A percentile compares a stretch with the other conserved stretches of the same genome.
phyloP scores from a whole-genome alignment of 1,140 invertebrate genomes.

The Trichomalopsis sarcophagae region DNA sequence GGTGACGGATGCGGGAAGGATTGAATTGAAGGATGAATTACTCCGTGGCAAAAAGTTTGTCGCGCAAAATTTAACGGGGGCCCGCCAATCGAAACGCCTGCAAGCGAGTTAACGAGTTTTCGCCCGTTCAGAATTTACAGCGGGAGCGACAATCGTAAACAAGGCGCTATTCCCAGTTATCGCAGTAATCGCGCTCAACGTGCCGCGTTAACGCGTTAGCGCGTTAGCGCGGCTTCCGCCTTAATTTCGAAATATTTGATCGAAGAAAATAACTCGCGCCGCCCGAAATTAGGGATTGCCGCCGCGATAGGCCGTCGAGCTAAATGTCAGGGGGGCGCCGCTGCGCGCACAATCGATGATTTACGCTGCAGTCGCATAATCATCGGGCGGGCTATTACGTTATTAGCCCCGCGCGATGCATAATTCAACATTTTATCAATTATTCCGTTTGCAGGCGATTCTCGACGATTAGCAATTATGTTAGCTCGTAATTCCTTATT shows the following conservation, averaged over 20 bases:
- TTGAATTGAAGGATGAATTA: too few species aligned
- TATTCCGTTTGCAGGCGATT: conserved; percentile 40
- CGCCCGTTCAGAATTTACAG: too few species aligned
- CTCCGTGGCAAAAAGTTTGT: too few species aligned
- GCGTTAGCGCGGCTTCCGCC: neutral
- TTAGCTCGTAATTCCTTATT: conserved; percentile 14
- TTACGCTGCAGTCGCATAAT: conserved; percentile 26
- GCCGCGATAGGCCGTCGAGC: neutral
- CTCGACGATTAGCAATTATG: neutral
- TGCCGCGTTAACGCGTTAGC: too few species aligned
- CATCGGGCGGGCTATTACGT: conserved; percentile 35
- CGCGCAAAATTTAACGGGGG: too few species aligned
- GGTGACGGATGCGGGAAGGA: too few species aligned
- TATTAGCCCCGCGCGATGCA: conserved; percentile 27
- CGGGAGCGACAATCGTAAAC: conserved; percentile 28
- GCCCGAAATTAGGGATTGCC: conserved; percentile 24
- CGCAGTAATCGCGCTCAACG: conserved; percentile 18
- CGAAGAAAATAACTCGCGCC: conserved; percentile 39
- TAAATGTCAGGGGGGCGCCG: too few species aligned
- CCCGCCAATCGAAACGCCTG: too few species aligned
- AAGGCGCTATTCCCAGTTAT: neutral
- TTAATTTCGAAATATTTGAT: conserved; percentile 48
- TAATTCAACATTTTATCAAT: conserved; percentile 45
- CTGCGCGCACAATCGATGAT: conserved; percentile 37
- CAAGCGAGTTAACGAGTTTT: too few species aligned